These are phyloP conservation scores for Drosophila sproati DNA, from an alignment of 1,140 invertebrate genomes.

Conservation along the genomic window DNA sequence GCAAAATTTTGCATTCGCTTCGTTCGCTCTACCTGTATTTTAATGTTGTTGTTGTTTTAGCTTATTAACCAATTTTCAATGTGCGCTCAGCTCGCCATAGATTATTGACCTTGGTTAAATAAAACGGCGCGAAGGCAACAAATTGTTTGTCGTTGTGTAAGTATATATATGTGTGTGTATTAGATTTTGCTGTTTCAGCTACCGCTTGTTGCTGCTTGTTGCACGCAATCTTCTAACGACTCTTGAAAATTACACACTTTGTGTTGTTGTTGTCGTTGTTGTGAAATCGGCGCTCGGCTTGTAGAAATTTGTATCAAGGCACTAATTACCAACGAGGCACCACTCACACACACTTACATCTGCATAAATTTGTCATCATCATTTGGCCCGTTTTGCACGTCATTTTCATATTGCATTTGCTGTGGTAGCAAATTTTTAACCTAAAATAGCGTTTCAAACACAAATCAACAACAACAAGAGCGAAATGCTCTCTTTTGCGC, in stretches of 20 bases:
- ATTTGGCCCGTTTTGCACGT: conserved; percentile 41
- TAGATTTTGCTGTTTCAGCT: conserved; percentile 31
- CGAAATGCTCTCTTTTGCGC: conserved; percentile 16
- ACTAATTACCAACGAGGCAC: conserved; percentile 21
- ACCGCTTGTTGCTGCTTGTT: conserved; percentile 51
- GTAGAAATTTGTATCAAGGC: conserved; percentile 39
- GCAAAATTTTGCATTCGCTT: conserved; percentile 69
- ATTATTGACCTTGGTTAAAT: conserved; percentile 81
- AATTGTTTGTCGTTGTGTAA: neutral
- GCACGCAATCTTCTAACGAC: conserved; percentile 49
- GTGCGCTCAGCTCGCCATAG: conserved; percentile 50
- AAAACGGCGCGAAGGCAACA: conserved; percentile 7
- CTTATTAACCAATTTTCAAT: conserved; percentile 69
- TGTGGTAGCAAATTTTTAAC: conserved; percentile 69
- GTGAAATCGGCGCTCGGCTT: conserved; percentile 46
- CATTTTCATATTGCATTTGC: conserved; percentile 48
- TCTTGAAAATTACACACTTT: conserved; percentile 35
- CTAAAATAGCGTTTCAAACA: conserved; percentile 71
- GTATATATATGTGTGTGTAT: neutral
- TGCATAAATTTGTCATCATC: conserved; percentile 24
- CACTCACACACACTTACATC: neutral
- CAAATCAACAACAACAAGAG: conserved; percentile 39
- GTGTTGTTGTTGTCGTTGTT: conserved; percentile 15
- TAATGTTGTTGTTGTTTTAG: conserved; percentile 37
- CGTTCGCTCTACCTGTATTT: conserved; percentile 58